Evolutionary conservation across 2,888 invertebrate genomes (phyloP), one percentile per base, ranked within the genome.

Genomic region (Eurytoma californica): DNA sequence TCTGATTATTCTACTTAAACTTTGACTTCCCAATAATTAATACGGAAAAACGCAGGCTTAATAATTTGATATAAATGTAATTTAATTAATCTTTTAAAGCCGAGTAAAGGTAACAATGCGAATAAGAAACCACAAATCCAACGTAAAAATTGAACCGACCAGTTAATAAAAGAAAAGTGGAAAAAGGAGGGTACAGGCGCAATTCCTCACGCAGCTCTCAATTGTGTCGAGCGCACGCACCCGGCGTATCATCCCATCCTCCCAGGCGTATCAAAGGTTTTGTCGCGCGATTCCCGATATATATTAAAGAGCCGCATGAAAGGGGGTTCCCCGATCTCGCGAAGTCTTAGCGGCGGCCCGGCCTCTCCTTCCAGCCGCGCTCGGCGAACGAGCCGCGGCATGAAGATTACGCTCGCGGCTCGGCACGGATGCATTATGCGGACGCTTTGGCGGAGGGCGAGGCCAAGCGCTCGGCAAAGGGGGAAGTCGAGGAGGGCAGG

Each of bases 381-480:
- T 57, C n/a, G 39, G 57, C 18, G 79, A 72, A 72, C 74, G 58
- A 69, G 72, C 67, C 24, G 53, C 14, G 3, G 7, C 30, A 24
- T 47, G 58, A 80, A 76, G 83, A 83, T 84, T 82, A 82, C 73
- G 68, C 60, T 70, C 72, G 51, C 55, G 75, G 57, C 47, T 30
- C 53, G 57, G 79, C 78, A 79, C 69, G 70, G 81, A 79, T 72
- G 53, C 78, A 63, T 74, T 74, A 75, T 66, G 63, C 66, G 72
- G 70, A 78, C 18, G 72, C 63, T 69, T 82, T 30, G 28, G 53
- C 13, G 68, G 67, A 75, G n/a, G 57, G 55, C 28, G 60, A 39
- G 30, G 49, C 14, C 28, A 72, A 61, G 66, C 60, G 55, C 68
- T 68, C 30, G 76, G 65, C 77, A 68, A 65, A 77, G 69, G 72